Evolutionary conservation across 2,797 vertebrate genomes (phyloP).

Genomic region (Meda fulgida): DNA sequence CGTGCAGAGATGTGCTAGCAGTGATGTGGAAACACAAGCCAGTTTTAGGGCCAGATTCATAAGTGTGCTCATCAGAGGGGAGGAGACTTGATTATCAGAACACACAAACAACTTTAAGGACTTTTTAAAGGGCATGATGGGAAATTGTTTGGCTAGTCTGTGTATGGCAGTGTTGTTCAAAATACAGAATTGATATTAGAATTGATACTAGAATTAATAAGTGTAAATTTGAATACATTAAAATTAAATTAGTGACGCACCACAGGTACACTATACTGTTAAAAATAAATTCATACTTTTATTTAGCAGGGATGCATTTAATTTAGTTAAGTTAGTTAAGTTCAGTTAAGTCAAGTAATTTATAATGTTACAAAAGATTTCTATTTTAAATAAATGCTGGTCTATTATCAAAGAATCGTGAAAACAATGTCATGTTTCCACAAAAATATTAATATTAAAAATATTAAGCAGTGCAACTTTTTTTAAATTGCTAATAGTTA

Average conservation of each 20-base stretch:
- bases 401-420: neutral
- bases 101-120: slow-evolving; percentile 52
- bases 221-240: neutral
- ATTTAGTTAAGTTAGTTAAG: neutral
- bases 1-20: slow-evolving; percentile 31
- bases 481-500: neutral
- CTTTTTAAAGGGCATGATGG: slow-evolving; percentile 49
- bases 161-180: neutral
- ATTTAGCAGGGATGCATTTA: neutral
- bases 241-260: neutral
- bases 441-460: neutral
- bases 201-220: neutral
- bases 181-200: neutral
- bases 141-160: neutral
- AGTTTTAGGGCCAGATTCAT: slow-evolving; percentile 34
- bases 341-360: neutral
- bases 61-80: slow-evolving; percentile 44
- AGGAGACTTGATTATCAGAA: slow-evolving; percentile 47
- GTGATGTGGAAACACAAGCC: slow-evolving; percentile 37
- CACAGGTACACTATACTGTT: neutral
- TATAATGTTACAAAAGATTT: neutral
- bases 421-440: neutral
- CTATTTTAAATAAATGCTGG: neutral
- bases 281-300: neutral
- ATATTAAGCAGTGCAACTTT: neutral